Conservation (phyloP, 23 tunicate genomes). For the Oikopleura vanhoeffeni region DNA sequence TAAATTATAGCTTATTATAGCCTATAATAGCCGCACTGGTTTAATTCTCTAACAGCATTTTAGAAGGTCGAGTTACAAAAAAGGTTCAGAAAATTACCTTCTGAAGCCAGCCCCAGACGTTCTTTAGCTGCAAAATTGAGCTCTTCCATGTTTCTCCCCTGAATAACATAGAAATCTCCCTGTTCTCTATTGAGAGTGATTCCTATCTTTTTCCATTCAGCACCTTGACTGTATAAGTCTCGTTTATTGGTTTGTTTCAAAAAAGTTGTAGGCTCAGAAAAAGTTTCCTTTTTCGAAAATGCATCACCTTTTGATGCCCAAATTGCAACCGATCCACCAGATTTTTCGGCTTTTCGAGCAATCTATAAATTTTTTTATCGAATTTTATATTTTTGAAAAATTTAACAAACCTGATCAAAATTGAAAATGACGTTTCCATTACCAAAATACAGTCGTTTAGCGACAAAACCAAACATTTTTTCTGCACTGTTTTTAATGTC, state of each 20-base stretch:
- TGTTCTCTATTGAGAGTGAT: background rate
- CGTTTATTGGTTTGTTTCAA: background rate
- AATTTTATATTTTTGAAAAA: background rate
- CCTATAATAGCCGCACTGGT: too few relatives aligned
- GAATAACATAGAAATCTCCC: background rate
- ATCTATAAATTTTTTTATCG: background rate
- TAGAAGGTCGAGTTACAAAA: too few relatives aligned
- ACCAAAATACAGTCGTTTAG: background rate
- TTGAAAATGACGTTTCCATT: background rate
- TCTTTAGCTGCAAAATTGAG: background rate
- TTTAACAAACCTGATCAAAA: background rate
- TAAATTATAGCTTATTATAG: too few relatives aligned
- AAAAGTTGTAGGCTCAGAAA: background rate
- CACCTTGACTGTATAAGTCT: background rate
- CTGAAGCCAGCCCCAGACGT: background rate
- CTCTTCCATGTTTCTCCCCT: background rate
- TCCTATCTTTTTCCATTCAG: background rate
- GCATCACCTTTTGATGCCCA: background rate
- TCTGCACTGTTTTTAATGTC: background rate
- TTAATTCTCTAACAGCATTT: too few relatives aligned
- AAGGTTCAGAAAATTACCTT: too few relatives aligned
- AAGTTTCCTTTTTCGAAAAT: background rate
- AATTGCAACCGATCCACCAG: background rate
- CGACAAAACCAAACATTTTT: background rate
- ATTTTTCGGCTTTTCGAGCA: background rate